A percentile compares a stretch with the other conserved stretches of the same genome.
Evolutionary conservation across 2,113 vertebrate species (phyloP).

Genomic region (Sinocyclocheilus anshuiensis): DNA sequence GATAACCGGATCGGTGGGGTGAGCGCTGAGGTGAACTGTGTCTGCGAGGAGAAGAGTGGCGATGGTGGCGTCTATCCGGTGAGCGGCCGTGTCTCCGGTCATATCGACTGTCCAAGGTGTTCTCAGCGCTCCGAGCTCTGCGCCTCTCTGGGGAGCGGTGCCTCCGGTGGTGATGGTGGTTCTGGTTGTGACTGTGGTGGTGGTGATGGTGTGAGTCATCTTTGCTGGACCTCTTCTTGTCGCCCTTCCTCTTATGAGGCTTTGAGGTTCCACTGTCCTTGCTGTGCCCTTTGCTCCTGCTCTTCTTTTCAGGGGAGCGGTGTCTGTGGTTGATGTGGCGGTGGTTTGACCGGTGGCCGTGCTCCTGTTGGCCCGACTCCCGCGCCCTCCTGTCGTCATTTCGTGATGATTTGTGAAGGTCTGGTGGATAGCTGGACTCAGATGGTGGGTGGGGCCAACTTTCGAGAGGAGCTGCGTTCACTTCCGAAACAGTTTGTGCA

Average conservation of each 20-base stretch:
- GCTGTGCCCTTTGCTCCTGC: constrained; percentile 63
- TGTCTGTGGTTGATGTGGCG: constrained; percentile 81
- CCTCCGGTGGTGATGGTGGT: constrained; percentile 68
- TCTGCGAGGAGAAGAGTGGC: constrained; percentile 77
- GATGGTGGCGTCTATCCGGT: constrained; percentile 74
- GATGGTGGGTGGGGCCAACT: constrained; percentile 77
- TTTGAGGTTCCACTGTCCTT: constrained; percentile 45
- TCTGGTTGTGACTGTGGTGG: constrained; percentile 52
- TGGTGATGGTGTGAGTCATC: constrained; percentile 63
- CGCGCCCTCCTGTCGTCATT: constrained; percentile 82
- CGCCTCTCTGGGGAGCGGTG: constrained; percentile 79
- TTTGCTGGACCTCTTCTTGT: constrained; percentile 59
- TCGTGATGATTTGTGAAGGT: constrained; percentile 88
- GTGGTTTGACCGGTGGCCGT: constrained; percentile 79
- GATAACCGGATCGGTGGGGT: constrained; percentile 67
- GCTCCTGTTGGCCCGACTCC: constrained; percentile 77
- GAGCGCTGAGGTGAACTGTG: constrained; percentile 73
- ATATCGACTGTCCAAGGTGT: constrained; percentile 78
- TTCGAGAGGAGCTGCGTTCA: constrained; percentile 77
- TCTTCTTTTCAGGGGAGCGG: constrained; percentile 81
- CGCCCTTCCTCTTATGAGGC: constrained; percentile 65
- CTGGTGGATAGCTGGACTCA: constrained; percentile 88
- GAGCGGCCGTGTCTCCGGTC: constrained; percentile 77
- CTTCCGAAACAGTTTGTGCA: constrained; percentile 95
- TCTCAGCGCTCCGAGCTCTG: constrained; percentile 84